Evolutionary conservation across 2,888 invertebrate species (phyloP).

Genomic region (Carpatolechia fugitivella): DNA sequence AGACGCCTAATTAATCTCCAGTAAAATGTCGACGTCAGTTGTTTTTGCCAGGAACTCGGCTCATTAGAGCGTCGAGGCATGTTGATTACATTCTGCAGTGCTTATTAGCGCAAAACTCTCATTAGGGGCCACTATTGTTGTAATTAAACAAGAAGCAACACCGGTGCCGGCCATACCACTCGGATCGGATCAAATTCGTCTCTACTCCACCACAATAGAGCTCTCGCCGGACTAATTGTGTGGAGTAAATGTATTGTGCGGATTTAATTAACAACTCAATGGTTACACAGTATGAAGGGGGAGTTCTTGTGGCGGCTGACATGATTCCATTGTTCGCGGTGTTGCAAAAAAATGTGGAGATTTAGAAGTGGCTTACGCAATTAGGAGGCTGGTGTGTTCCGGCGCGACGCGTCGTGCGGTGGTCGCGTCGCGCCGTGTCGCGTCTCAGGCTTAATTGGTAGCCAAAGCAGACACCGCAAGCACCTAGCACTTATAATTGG

Average conservation of each 20-base stretch:
- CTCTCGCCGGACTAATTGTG: conserved; percentile 22
- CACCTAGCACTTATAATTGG: conserved; percentile 75
- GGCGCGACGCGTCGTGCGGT: conserved; percentile 32
- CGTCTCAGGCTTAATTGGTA: conserved; percentile 33
- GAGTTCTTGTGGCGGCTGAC: conserved; percentile 69
- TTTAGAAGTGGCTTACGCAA: conserved; percentile 74
- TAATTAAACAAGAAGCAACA: conserved; percentile 75
- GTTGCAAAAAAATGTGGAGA: conserved; percentile 63
- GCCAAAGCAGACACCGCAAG: conserved; percentile 34
- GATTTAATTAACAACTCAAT: conserved; percentile 78
- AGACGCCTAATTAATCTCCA: conserved; percentile 74
- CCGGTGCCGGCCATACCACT: conserved; percentile 37
- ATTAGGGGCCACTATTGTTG: conserved; percentile 78
- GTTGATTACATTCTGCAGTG: conserved; percentile 79
- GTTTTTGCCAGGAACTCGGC: conserved; percentile 76
- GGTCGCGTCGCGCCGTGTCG: conserved; percentile 44
- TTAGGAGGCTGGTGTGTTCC: conserved; percentile 58
- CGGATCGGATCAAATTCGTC: conserved; percentile 43
- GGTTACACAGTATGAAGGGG: conserved; percentile 62
- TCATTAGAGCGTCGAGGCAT: conserved; percentile 77
- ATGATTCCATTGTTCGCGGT: conserved; percentile 71
- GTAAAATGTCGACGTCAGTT: conserved; percentile 71
- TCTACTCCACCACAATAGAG: conserved; percentile 44
- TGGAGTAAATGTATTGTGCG: conserved; percentile 54
- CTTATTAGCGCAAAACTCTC: conserved; percentile 78